Percentiles rank a stretch among this genome's conserved stretches.
Evolutionary conservation across 2,888 invertebrate genomes (phyloP).

Genomic region (Carabus problematicus): DNA sequence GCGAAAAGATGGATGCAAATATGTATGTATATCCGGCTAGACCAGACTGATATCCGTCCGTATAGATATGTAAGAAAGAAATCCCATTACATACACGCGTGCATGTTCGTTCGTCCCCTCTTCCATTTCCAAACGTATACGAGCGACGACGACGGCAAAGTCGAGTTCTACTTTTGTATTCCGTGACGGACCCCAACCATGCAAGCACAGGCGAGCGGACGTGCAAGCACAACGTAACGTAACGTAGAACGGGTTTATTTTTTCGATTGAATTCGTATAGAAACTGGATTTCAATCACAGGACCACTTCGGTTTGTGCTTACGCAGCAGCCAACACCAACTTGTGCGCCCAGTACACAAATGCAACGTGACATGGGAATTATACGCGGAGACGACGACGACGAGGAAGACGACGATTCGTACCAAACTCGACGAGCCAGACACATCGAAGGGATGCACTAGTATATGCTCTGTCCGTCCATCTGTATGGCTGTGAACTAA

Average conservation of each 20-base stretch:
- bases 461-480: no score
- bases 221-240: no score
- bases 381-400: slow-evolving; percentile 7
- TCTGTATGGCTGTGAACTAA: no score
- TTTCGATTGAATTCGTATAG: slow-evolving; percentile 38
- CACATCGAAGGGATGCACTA: no score
- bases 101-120: slow-evolving; percentile 2
- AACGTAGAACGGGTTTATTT: slow-evolving; percentile 33
- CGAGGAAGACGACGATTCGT: not conserved
- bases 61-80: slow-evolving; percentile 7
- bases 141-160: no score
- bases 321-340: not conserved
- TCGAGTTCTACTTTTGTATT: slow-evolving; percentile 18
- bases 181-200: slow-evolving; percentile 4
- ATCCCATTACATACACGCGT: slow-evolving; percentile 19
- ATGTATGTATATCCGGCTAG: no score
- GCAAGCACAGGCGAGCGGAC: no score
- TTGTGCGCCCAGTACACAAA: slow-evolving; percentile 3
- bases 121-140: no score
- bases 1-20: no score
- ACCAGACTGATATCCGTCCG: not conserved
- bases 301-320: not conserved
- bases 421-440: no score
- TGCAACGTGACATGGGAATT: slow-evolving; percentile 32
- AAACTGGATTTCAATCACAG: slow-evolving; percentile 30